Conservation (phyloP, 2,888 invertebrate species). For the Epiblema foenella region DNA sequence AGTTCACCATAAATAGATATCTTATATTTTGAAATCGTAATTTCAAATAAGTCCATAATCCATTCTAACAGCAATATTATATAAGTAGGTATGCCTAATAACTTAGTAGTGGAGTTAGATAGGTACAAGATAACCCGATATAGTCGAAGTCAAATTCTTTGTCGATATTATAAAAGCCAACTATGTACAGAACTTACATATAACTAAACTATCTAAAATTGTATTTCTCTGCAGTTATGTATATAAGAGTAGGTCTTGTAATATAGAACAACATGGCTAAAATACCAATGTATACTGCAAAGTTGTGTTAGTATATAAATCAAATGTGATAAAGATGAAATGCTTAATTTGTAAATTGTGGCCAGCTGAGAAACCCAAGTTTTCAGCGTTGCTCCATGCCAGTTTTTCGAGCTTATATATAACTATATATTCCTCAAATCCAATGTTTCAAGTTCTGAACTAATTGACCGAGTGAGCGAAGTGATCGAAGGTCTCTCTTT, state of each 20-base stretch:
- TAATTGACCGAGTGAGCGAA: no score
- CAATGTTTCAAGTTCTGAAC: no score
- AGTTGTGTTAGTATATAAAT: conserved; percentile 21
- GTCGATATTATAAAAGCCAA: conserved; percentile 5
- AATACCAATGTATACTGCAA: conserved; percentile 31
- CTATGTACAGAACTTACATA: conserved; percentile 23
- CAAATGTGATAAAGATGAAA: conserved; percentile 37
- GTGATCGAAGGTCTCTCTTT: no score
- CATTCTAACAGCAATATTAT: conserved; percentile 27
- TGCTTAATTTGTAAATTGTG: conserved; percentile 12
- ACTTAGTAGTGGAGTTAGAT: conserved; percentile 17
- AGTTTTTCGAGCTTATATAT: no score
- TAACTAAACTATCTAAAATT: conserved; percentile 5
- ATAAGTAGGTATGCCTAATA: conserved; percentile 1
- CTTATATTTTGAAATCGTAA: background rate
- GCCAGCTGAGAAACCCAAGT: background rate
- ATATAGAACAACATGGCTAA: conserved; percentile 15
- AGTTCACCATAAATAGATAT: conserved; percentile 16
- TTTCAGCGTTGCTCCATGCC: no score
- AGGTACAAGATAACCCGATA: background rate
- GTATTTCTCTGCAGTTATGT: conserved; percentile 20
- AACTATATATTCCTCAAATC: no score
- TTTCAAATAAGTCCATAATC: conserved; percentile 21
- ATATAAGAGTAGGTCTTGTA: background rate
- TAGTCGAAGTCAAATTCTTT: background rate